A percentile compares a stretch with the other conserved stretches of the same genome.
phyloP scores from a whole-genome alignment of 2,113 vertebrate genomes.

The Panurus biarmicus region DNA sequence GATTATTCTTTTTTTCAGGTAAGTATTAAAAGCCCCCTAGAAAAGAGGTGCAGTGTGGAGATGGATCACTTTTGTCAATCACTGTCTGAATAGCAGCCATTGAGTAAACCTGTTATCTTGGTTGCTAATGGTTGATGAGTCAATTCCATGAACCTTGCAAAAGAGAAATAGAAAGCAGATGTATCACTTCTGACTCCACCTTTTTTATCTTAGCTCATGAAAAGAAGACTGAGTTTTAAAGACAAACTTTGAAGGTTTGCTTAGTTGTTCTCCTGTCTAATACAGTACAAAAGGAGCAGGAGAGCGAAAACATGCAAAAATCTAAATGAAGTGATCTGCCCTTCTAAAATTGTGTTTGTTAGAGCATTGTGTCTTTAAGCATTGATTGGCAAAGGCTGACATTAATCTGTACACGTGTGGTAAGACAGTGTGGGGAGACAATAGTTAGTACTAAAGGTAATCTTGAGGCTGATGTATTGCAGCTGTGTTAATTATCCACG shows the following conservation, averaged over 20 bases:
- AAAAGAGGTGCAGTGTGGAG: background rate
- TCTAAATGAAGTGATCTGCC: background rate
- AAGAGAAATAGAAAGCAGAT: background rate
- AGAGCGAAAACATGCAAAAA: background rate
- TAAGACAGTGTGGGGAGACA: no score
- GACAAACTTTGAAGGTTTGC: background rate
- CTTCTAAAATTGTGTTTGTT: background rate
- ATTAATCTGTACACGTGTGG: background rate
- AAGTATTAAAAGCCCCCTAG: background rate
- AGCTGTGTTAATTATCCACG: no score
- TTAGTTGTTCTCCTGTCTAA: background rate
- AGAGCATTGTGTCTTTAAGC: background rate
- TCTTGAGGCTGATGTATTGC: no score
- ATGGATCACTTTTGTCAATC: conserved; percentile 19
- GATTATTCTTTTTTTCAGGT: background rate
- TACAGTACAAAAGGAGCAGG: background rate
- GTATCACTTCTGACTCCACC: background rate
- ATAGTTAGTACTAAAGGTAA: no score
- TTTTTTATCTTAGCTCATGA: background rate
- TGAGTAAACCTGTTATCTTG: conserved; percentile 25
- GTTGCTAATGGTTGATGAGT: background rate
- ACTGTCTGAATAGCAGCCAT: background rate
- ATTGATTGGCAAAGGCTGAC: background rate
- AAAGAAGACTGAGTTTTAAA: background rate
- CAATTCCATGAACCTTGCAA: background rate